A percentile compares a stretch with the other conserved stretches of the same genome.
These are phyloP conservation scores for Cryptops parisi DNA, from an alignment of 2,888 invertebrate genomes.

Conservation along the genomic window DNA sequence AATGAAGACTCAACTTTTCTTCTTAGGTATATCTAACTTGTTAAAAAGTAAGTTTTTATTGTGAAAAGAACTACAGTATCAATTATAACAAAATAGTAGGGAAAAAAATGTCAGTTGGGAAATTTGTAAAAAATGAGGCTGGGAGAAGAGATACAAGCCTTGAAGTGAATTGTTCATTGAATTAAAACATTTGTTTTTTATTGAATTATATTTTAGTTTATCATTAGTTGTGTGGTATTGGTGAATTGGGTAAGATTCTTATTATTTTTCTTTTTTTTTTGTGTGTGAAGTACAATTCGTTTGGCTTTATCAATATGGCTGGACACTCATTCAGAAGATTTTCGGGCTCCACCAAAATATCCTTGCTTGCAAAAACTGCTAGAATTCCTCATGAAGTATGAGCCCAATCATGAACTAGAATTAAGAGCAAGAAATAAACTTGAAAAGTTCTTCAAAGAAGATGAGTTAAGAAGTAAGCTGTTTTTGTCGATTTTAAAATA, in stretches of 20 bases:
- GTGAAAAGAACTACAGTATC: no score
- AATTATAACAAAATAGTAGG: no score
- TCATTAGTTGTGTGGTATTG: not conserved
- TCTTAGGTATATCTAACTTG: no score
- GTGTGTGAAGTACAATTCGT: slow-evolving; percentile 59
- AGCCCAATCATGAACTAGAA: slow-evolving; percentile 73
- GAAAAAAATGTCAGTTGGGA: no score
- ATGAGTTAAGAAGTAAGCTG: slow-evolving; percentile 29
- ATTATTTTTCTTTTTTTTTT: slow-evolving; percentile 4
- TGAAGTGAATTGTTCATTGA: no score
- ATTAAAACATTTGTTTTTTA: not conserved
- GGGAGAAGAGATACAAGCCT: no score
- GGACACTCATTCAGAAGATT: slow-evolving; percentile 94
- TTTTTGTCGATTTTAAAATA: no score
- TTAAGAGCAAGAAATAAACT: slow-evolving; percentile 53
- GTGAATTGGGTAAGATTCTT: not conserved
- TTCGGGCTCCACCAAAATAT: slow-evolving; percentile 63
- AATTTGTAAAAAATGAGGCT: no score
- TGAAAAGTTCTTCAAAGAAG: slow-evolving; percentile 52
- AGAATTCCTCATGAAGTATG: slow-evolving; percentile 64
- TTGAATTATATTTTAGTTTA: slow-evolving; percentile 17
- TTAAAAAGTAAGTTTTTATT: no score
- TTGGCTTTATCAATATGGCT: slow-evolving; percentile 92
- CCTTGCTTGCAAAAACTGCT: slow-evolving; percentile 65
- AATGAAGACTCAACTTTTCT: no score